These are phyloP conservation scores for Myotis daubentonii DNA, from an alignment of 2,797 vertebrate genomes.

Conservation along the genomic window DNA sequence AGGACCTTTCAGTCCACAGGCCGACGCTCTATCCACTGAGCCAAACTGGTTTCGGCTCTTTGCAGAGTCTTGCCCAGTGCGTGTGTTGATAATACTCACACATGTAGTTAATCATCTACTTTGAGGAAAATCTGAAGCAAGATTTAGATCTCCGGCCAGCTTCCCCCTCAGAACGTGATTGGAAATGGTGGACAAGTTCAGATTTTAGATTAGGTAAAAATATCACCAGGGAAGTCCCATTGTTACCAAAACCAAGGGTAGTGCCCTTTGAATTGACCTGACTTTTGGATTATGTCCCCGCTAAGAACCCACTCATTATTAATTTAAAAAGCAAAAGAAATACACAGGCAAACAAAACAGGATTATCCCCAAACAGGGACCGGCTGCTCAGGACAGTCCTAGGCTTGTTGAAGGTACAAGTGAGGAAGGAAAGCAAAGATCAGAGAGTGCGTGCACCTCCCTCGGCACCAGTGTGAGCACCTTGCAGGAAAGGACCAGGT, in stretches of 20 bases:
- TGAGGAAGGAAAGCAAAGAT: background rate
- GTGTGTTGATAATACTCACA: background rate
- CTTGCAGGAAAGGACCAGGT: fast-evolving
- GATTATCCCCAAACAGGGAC: background rate
- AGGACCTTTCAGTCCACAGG: too few species aligned
- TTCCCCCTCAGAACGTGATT: background rate
- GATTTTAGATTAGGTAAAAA: conserved; percentile 48
- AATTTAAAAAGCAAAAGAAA: background rate
- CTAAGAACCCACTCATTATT: background rate
- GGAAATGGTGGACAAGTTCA: conserved; percentile 23
- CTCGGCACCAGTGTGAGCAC: background rate
- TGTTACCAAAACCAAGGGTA: background rate
- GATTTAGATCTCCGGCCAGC: background rate
- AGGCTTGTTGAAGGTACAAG: background rate
- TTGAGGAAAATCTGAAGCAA: conserved; percentile 26
- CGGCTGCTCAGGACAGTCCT: background rate
- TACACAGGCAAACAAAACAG: background rate
- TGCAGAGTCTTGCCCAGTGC: background rate
- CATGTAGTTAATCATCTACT: background rate
- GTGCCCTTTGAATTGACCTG: background rate
- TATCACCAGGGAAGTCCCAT: background rate
- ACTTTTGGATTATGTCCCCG: background rate
- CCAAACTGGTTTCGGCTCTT: background rate
- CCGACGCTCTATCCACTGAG: too few species aligned
- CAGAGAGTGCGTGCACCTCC: background rate